Percentiles rank a stretch among this genome's conserved stretches.
Evolutionary conservation across 2,888 invertebrate genomes (phyloP).

Genomic region (Leptinotarsa tumamoca): DNA sequence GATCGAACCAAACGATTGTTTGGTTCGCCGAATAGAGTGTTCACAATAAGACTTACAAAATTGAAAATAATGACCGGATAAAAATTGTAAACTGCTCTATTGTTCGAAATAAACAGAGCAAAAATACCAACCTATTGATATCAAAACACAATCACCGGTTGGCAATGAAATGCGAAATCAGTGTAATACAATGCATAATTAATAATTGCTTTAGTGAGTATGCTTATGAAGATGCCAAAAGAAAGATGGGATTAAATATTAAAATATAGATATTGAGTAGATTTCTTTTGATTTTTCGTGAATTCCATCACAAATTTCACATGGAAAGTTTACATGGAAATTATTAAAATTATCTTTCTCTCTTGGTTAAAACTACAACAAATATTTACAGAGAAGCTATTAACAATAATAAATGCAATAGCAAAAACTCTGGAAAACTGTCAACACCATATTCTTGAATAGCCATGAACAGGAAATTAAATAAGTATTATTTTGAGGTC

Average conservation of each 20-base stretch:
- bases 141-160: constrained; percentile 18
- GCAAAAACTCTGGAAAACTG: no score
- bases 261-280: background rate
- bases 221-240: background rate
- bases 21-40: background rate
- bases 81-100: constrained; percentile 17
- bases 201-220: background rate
- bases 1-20: background rate
- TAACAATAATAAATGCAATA: no score
- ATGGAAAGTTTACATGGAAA: no score
- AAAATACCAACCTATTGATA: constrained; percentile 22
- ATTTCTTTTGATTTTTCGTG: no score
- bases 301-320: no score
- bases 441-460: no score
- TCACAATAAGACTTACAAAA: background rate
- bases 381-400: no score
- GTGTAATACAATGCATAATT: constrained; percentile 8
- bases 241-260: background rate
- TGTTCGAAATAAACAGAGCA: constrained; percentile 30
- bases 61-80: constrained; percentile 27
- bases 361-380: no score
- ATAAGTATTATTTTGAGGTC: no score
- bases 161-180: background rate
- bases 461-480: no score
- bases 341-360: no score